phyloP scores from a whole-genome alignment of 1,140 invertebrate species.

The Lepidurus couesii region DNA sequence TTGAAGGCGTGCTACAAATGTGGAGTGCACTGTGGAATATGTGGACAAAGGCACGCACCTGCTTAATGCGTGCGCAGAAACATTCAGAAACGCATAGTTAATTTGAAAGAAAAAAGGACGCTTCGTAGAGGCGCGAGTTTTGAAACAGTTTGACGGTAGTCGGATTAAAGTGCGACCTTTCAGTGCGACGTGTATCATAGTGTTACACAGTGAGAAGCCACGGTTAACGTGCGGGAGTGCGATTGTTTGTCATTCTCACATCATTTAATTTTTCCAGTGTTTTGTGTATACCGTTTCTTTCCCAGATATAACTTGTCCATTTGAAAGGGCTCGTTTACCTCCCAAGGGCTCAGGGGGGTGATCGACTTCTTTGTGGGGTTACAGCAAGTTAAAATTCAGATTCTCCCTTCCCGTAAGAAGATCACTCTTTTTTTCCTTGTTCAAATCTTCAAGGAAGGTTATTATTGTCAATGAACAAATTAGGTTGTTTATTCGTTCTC shows the following conservation, averaged over 20 bases:
- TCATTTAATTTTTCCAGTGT: constrained; percentile 6
- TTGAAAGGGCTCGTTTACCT: constrained; percentile 31
- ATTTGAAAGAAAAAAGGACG: not conserved
- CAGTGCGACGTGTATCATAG: constrained; percentile 24
- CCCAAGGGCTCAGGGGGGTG: constrained; percentile 35
- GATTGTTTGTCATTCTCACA: constrained; percentile 28
- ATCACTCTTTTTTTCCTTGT: not conserved
- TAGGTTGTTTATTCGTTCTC: constrained; percentile 12
- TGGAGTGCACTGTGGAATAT: constrained; percentile 48
- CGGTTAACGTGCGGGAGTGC: constrained; percentile 15
- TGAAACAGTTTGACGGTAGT: too few relatives aligned
- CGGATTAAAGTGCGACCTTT: not conserved
- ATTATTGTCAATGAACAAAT: constrained; percentile 26
- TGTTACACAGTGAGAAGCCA: not conserved
- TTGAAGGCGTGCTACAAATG: constrained; percentile 73
- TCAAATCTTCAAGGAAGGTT: not conserved
- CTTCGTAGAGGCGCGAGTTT: not conserved
- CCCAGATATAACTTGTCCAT: not conserved
- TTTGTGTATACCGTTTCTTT: constrained; percentile 19
- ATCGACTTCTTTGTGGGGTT: constrained; percentile 31
- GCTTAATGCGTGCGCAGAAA: constrained; percentile 38
- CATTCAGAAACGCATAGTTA: not conserved
- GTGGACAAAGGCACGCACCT: constrained; percentile 51
- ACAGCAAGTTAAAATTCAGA: not conserved
- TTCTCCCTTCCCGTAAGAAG: constrained; percentile 11